Evolutionary conservation across 2,797 vertebrate genomes (phyloP).

Genomic region (Ctenopoma kingsleyae): DNA sequence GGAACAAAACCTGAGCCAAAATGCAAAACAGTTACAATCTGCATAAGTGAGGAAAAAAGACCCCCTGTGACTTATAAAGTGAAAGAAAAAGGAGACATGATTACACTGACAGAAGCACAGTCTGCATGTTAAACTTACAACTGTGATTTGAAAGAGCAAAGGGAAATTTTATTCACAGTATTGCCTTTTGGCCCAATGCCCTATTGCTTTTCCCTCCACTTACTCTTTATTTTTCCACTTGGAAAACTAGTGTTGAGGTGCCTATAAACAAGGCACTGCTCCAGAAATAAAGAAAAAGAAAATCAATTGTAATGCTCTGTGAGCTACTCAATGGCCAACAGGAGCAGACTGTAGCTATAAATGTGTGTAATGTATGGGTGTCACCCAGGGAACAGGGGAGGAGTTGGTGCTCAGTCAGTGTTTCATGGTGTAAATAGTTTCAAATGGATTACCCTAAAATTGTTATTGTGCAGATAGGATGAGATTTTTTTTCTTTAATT

Average conservation of each 20-base stretch:
- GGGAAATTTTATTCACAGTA: constrained; percentile 30
- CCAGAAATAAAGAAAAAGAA: constrained; percentile 41
- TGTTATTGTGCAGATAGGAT: constrained; percentile 4
- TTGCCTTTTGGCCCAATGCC: constrained; percentile 23
- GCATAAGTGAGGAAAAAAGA: constrained; percentile 21
- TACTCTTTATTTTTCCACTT: constrained; percentile 46
- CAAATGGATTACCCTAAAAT: constrained; percentile 1
- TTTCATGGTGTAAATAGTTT: constrained; percentile 33
- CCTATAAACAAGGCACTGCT: constrained; percentile 57
- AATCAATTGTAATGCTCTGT: constrained; percentile 57
- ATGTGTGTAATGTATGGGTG: constrained; percentile 35
- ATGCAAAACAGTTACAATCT: constrained; percentile 13
- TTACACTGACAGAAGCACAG: constrained; percentile 16
- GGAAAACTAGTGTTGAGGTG: constrained; percentile 54
- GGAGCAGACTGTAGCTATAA: constrained; percentile 18
- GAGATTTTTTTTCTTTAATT: neutral
- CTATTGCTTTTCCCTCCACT: constrained; percentile 22
- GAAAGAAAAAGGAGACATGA: constrained; percentile 8
- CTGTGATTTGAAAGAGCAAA: constrained; percentile 32
- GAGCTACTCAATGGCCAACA: constrained; percentile 41
- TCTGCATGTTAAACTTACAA: constrained; percentile 27
- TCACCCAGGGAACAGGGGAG: constrained; percentile 11
- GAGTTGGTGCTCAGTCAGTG: constrained; percentile 12
- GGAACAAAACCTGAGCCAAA: constrained; percentile 2
- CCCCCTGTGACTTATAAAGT: neutral